Percentiles rank a stretch among this genome's conserved stretches.
phyloP scores from a whole-genome alignment of 2,113 vertebrate species.

The Gnathonemus longibarbis region DNA sequence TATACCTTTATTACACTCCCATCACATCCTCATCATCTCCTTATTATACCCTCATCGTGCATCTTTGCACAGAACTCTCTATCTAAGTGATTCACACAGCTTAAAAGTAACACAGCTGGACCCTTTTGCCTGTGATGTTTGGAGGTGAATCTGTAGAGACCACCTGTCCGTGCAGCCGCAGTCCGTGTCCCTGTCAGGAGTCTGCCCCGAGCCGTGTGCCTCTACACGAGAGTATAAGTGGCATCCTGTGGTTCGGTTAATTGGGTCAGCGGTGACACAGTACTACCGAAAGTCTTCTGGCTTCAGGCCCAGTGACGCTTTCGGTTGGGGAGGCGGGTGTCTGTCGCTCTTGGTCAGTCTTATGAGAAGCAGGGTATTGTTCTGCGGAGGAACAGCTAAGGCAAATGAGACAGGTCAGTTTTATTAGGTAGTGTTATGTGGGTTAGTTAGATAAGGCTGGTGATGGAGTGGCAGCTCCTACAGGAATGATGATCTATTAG shows the following conservation, averaged over 20 bases:
- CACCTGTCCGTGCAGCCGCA: not conserved
- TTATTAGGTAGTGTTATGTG: not conserved
- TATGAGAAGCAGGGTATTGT: not conserved
- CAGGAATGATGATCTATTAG: not conserved
- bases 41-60: not conserved
- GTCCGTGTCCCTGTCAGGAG: not conserved
- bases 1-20: not conserved
- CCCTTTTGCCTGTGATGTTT: not conserved
- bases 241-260: not conserved
- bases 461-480: not conserved
- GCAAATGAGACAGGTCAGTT: not conserved
- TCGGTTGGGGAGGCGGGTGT: not conserved
- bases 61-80: not conserved
- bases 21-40: not conserved
- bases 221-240: not conserved
- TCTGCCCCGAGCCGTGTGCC: not conserved
- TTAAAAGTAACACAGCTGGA: slow-evolving; percentile 2
- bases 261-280: not conserved
- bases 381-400: not conserved
- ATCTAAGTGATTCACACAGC: not conserved
- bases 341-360: not conserved
- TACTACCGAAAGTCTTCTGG: not conserved
- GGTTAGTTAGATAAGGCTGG: not conserved
- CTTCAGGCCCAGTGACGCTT: not conserved
- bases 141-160: not conserved